Evolutionary conservation across 2,888 invertebrate species (phyloP), one percentile per base, ranked within the genome.

Genomic region (Melinaea marsaeus): DNA sequence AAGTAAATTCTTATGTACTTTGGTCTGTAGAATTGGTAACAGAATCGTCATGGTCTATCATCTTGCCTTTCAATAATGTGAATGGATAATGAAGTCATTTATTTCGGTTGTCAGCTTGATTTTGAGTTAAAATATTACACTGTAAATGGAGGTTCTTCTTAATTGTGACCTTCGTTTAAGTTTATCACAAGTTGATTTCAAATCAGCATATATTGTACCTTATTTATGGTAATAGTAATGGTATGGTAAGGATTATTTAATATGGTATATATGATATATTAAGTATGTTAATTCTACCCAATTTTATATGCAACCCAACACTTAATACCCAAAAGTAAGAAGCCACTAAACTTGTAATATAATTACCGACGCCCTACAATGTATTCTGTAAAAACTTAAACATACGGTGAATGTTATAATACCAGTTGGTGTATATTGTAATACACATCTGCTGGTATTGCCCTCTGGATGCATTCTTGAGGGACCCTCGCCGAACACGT

Each of bases 21-120:
- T 77, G 71, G 22, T 32, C 32, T 84, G 80, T 85, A 76, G 76
- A 83, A 86, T 86, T 73, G 78, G 72, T 85, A 85, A 72, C 70
- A 77, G 75, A 80, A 78, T 71, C 74, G 79, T 81, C 82, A 84
- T 78, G 82, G 78, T 68, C 61, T 71, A 75, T 83, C 77, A 80
- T 75, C 71, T 71, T 76, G 74, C 73, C 70, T 76, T 67, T 68
- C 51, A 61, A 64, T 62, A 66, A 66, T 67, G 63, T 76, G 74
- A 78, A 76, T 77, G 71, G 73, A 74, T 51, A 69, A 60, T 60
- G 69, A 71, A 78, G 74, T 75, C 72, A 74, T 74, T 72, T 74
- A 73, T 68, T 57, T 55, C 51, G 55, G 42, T 45, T 42, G 42
- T 60, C 54, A 60, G 45, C 42, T 48, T 60, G 59, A 63, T 61